Conservation (phyloP, 2,888 invertebrate species). For the Dorcus parallelipipedus region DNA sequence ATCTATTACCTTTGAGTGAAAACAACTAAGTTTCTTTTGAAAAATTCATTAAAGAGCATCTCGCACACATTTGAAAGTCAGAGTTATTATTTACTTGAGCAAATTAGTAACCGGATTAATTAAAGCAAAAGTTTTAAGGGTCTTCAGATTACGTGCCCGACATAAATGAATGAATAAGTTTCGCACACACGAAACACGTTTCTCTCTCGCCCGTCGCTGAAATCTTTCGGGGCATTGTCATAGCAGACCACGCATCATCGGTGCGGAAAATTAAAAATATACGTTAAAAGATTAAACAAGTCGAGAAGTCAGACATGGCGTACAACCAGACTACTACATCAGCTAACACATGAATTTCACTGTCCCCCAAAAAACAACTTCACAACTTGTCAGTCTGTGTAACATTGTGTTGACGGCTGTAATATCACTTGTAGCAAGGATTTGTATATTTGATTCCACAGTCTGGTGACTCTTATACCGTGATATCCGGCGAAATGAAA, state of each 20-base stretch:
- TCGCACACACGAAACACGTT: no score
- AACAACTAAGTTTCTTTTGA: no score
- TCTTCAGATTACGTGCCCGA: no score
- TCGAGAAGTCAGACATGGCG: slow-evolving; percentile 33
- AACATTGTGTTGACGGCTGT: slow-evolving; percentile 32
- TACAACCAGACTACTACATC: slow-evolving; percentile 11
- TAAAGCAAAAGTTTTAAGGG: no score
- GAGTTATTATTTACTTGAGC: no score
- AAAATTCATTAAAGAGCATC: no score
- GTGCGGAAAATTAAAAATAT: slow-evolving; percentile 44
- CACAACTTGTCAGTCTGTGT: slow-evolving; percentile 18
- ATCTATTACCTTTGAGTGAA: no score
- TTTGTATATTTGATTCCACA: slow-evolving; percentile 26
- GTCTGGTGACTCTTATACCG: slow-evolving; percentile 16
- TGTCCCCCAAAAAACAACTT: slow-evolving; percentile 11
- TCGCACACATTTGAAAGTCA: no score
- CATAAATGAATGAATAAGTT: no score
- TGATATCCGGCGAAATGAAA: neutral
- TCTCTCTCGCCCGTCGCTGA: neutral
- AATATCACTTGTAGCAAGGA: slow-evolving; percentile 29
- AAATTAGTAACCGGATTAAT: no score
- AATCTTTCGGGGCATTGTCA: slow-evolving; percentile 15
- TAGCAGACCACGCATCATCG: slow-evolving; percentile 24
- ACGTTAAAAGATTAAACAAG: slow-evolving; percentile 44
- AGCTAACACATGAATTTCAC: slow-evolving; percentile 17